Percentiles rank a stretch among this genome's conserved stretches.
Conservation (phyloP, 2,797 vertebrate species). For the Cryptoprocta ferox region DNA sequence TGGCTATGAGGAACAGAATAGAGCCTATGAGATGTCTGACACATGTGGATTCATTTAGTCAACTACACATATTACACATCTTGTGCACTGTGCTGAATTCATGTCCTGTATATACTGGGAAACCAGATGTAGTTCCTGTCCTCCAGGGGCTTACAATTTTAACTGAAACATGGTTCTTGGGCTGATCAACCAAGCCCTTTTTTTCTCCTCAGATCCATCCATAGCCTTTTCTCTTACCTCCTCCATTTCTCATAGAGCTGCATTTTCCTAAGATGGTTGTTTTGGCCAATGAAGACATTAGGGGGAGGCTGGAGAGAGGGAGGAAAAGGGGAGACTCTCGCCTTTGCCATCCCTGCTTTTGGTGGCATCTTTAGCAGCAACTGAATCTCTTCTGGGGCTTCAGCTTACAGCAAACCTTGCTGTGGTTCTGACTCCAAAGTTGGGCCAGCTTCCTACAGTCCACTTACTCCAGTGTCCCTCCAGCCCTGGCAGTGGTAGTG, state of each 20-base stretch:
- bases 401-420: not conserved
- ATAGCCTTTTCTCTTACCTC: not conserved
- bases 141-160: not conserved
- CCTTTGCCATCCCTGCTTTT: not conserved
- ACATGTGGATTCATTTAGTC: not conserved
- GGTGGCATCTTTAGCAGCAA: not conserved
- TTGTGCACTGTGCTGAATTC: not conserved
- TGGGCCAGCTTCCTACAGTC: not conserved
- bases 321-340: not conserved
- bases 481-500: not conserved
- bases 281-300: not conserved
- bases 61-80: not conserved
- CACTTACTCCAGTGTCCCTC: not conserved
- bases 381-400: not conserved
- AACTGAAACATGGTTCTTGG: not conserved
- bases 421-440: not conserved
- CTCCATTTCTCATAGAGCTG: not conserved
- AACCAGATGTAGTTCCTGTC: not conserved
- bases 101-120: not conserved
- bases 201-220: not conserved
- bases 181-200: not conserved
- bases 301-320: not conserved
- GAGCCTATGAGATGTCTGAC: not conserved
- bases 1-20: not conserved
- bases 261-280: not conserved